These are phyloP conservation scores for Coremacera marginata DNA, from an alignment of 2,888 invertebrate genomes.

Conservation along the genomic window DNA sequence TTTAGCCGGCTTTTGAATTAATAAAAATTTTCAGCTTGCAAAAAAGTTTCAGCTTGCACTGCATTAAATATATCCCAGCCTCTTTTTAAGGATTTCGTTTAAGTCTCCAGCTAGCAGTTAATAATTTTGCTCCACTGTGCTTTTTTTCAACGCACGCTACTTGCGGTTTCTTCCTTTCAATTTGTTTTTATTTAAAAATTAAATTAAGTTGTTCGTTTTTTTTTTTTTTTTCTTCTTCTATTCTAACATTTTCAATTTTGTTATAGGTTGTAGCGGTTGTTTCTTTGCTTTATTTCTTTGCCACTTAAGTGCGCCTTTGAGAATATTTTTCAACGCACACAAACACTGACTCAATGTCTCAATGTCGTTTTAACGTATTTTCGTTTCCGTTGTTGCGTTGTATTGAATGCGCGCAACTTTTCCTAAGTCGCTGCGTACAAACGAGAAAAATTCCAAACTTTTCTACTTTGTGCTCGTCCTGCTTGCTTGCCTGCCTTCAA, in stretches of 20 bases:
- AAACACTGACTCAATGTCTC: background rate
- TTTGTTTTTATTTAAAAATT: slow-evolving; percentile 20
- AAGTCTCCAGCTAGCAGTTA: too few species aligned
- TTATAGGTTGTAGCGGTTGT: background rate
- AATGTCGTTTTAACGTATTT: slow-evolving; percentile 11
- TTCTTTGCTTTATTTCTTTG: background rate
- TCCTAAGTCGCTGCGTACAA: background rate
- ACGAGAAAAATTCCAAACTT: background rate
- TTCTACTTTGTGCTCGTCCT: background rate
- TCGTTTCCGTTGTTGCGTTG: slow-evolving; percentile 6
- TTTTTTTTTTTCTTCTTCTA: background rate
- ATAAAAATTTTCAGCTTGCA: background rate
- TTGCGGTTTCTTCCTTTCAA: background rate
- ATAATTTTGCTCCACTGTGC: background rate
- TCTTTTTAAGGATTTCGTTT: too few species aligned
- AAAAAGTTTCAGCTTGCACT: background rate
- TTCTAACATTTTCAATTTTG: background rate
- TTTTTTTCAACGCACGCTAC: background rate
- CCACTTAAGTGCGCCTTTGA: slow-evolving; percentile 13
- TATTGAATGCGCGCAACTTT: slow-evolving; percentile 14
- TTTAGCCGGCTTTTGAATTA: background rate
- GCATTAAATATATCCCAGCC: background rate
- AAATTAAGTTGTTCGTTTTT: slow-evolving; percentile 3
- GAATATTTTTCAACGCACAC: background rate
- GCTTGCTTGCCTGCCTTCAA: background rate